Conservation (phyloP, 1,140 invertebrate genomes). For the Ceratosolen solmsi region DNA sequence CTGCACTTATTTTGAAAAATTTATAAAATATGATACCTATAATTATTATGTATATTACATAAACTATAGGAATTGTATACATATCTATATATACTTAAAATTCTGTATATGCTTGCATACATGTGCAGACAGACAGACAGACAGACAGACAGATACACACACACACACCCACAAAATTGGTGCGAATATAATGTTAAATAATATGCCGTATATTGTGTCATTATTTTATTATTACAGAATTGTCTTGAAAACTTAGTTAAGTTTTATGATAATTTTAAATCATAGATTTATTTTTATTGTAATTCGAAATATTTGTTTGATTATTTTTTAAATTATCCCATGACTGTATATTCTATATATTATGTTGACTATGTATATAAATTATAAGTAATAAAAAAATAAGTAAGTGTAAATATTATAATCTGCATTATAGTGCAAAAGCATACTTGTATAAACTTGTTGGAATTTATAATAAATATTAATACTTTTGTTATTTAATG, state of each 20-base stretch:
- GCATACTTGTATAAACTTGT: constrained; percentile 10
- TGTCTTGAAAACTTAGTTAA: neutral
- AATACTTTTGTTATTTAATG: constrained; percentile 32
- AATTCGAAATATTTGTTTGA: constrained; percentile 1
- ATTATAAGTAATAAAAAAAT: neutral
- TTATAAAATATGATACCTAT: no score
- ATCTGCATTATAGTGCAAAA: neutral
- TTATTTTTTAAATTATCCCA: constrained; percentile 15
- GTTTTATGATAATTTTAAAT: neutral
- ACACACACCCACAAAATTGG: no score
- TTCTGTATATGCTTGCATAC: no score
- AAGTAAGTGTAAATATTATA: neutral
- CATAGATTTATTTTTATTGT: neutral
- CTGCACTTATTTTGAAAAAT: no score
- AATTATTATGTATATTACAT: no score
- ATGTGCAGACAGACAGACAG: no score
- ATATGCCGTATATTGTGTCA: no score
- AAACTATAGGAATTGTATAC: no score
- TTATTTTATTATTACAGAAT: neutral
- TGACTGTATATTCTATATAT: constrained; percentile 24
- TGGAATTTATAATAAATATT: constrained; percentile 28
- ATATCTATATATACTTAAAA: no score
- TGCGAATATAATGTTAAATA: no score
- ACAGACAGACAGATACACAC: no score
- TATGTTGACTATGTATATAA: constrained; percentile 7